Conservation (phyloP, 2,113 vertebrate genomes). For the Heterocephalus glaber region DNA sequence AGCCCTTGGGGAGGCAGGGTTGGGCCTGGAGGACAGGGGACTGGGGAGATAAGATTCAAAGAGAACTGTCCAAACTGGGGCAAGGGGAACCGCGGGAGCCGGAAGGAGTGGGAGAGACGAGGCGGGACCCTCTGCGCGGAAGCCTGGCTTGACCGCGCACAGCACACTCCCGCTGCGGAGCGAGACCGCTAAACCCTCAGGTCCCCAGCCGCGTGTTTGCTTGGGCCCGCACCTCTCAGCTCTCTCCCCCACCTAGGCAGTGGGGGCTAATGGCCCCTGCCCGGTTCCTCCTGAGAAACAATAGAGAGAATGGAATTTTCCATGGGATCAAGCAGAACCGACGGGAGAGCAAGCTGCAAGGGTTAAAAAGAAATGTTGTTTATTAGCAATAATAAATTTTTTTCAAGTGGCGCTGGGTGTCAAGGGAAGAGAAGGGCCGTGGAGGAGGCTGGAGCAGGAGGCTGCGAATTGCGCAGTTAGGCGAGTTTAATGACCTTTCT, state of each 20-base stretch:
- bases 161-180: not conserved
- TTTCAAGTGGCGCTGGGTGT: conserved; percentile 75
- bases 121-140: not conserved
- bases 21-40: not conserved
- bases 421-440: conserved; percentile 68
- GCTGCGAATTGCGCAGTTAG: conserved; percentile 75
- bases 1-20: not conserved
- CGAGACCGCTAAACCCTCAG: not conserved
- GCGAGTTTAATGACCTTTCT: conserved; percentile 83
- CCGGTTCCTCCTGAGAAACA: not conserved
- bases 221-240: not conserved
- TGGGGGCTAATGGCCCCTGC: not conserved
- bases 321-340: not conserved
- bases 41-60: not conserved
- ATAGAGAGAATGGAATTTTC: conserved; percentile 44
- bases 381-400: conserved; percentile 77
- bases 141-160: not conserved
- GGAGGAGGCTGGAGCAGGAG: conserved; percentile 77
- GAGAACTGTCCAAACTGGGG: not conserved
- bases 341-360: conserved; percentile 29
- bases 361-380: conserved; percentile 73
- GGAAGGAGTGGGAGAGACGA: not conserved
- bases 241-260: not conserved
- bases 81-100: not conserved
- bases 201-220: not conserved